Evolutionary conservation across 2,113 vertebrate genomes (phyloP), one percentile per base, ranked within the genome.

Genomic region (Tupaia tana): DNA sequence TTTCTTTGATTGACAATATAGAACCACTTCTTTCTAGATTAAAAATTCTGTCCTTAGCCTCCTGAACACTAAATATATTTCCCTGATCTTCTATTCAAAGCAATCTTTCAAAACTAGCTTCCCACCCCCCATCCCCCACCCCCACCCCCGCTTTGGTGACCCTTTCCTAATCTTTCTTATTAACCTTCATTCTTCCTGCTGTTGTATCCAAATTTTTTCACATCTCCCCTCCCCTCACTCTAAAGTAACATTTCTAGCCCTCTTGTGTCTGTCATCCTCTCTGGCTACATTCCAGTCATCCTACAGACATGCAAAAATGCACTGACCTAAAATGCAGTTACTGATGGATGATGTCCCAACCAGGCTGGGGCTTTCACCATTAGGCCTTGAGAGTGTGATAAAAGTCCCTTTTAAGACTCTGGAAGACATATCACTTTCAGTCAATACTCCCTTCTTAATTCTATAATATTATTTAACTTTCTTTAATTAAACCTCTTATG

Each of bases 1-100:
- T 64, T 80, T 63, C 22, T 88, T 80, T 86, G 63, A 86, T 91
- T 27, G 59, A 66, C 61, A 92, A 64, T 80, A n/a, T 85, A 88
- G 34, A n/a, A 83, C 58, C 12, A 77, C n/a, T 82, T 96, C 54
- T 81, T n/a, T 90, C 81, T 54, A 43, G 52, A 54, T 63, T 64
- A 89, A 89, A 91, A 93, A 71, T 56, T 85, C 22, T 61, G 9
- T 20, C 10, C 71, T 87, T 29, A 89, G 58, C 54, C 11, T 95
- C 88, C 34, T 86, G 10, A 92, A 83, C 67, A 64, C 10, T 82
- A 19, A 89, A 29, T 82, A 7, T 54, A 52, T 61, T 89, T 25
- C 20, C 1, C 14, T 74, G 22, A 34, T 64, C 43, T 58, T 89
- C 13, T 7, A 52, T 52, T 82, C 31, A 88, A 67, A 73, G 31